Conservation (phyloP, 2,797 vertebrate species). For the Anabacerthia variegaticeps region DNA sequence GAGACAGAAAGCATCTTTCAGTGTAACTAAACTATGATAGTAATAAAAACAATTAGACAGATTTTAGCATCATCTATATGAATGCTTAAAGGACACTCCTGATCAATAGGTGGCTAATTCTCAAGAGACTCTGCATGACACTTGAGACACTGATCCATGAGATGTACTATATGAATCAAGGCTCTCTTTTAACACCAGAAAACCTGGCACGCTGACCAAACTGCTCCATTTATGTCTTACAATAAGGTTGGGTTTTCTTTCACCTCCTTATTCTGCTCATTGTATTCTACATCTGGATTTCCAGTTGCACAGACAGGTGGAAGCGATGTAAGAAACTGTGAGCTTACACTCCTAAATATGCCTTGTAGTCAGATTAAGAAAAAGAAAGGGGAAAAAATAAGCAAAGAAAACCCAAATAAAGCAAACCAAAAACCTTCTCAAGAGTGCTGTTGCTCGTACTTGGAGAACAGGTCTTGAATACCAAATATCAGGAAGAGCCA, state of each 20-base stretch:
- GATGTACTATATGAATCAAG: neutral
- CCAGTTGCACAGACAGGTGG: neutral
- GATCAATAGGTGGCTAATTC: neutral
- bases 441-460: neutral
- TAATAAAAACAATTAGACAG: neutral
- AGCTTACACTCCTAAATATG: neutral
- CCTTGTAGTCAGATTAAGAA: neutral
- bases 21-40: neutral
- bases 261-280: neutral
- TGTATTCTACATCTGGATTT: neutral
- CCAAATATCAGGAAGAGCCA: slow-evolving; percentile 31
- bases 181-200: neutral
- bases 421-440: neutral
- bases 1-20: neutral
- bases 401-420: neutral
- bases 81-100: neutral
- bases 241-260: fast-evolving
- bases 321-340: neutral
- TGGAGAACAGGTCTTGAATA: slow-evolving; percentile 20
- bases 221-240: neutral
- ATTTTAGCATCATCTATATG: neutral
- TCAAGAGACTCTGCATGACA: neutral
- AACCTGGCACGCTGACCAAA: neutral
- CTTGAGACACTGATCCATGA: neutral
- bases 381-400: neutral